These are phyloP conservation scores for Invenusta paracnida DNA, from an alignment of 2,888 invertebrate species.

Conservation along the genomic window DNA sequence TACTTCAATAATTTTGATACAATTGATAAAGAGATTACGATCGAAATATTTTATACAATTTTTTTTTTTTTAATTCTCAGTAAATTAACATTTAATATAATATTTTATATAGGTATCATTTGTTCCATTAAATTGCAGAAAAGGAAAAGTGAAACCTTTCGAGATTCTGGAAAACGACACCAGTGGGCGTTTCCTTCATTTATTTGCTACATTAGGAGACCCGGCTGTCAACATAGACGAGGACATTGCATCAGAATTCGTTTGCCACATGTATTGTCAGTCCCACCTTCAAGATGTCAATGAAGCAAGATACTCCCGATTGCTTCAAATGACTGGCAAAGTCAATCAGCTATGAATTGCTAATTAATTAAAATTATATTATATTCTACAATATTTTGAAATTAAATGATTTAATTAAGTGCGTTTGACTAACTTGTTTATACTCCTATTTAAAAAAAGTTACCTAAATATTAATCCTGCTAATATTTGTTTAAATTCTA, in stretches of 20 bases:
- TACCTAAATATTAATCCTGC: not conserved
- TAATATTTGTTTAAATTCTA: constrained; percentile 4
- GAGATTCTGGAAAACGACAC: constrained; percentile 34
- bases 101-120: not conserved
- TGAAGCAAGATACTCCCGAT: constrained; percentile 41
- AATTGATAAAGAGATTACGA: not conserved
- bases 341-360: constrained; percentile 34
- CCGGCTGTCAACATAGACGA: constrained; percentile 5
- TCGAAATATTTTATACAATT: not conserved
- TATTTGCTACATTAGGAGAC: not conserved
- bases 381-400: not conserved
- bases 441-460: not conserved
- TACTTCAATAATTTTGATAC: not conserved
- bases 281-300: constrained; percentile 26
- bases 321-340: constrained; percentile 38
- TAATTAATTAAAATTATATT: not conserved
- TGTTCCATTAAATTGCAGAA: constrained; percentile 26
- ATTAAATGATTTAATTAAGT: not conserved
- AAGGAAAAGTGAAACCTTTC: constrained; percentile 37
- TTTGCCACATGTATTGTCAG: constrained; percentile 38
- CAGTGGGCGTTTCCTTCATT: constrained; percentile 7
- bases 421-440: not conserved
- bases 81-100: not conserved
- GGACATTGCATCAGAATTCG: constrained; percentile 36
- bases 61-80: constrained; percentile 14